Percentiles rank a stretch among this genome's conserved stretches.
Conservation (phyloP, 1,140 invertebrate genomes). For the Scaptomyza graminum region DNA sequence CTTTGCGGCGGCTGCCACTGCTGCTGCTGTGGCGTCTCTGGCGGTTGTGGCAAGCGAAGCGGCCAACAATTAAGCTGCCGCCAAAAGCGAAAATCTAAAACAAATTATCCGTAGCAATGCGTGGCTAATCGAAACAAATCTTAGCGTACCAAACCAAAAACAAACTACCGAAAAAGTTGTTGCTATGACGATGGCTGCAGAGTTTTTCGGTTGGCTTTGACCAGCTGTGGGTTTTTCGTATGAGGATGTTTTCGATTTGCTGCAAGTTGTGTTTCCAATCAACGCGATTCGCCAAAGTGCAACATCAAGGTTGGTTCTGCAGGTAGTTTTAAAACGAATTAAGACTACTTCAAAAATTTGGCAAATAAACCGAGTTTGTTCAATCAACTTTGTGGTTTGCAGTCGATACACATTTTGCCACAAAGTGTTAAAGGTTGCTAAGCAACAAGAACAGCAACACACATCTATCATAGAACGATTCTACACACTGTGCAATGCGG, state of each 20-base stretch:
- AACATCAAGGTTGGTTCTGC: background rate
- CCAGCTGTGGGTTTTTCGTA: background rate
- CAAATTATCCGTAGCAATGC: slow-evolving; percentile 17
- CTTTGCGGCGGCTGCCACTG: slow-evolving; percentile 16
- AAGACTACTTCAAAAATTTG: background rate
- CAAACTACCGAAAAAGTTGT: slow-evolving; percentile 21
- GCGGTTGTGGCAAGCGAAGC: slow-evolving; percentile 1
- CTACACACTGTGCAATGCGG: slow-evolving; percentile 30
- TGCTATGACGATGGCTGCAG: slow-evolving; percentile 42
- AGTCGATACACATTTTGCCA: slow-evolving; percentile 1
- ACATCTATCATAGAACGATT: background rate
- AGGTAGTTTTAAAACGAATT: background rate
- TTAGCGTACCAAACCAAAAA: slow-evolving; percentile 23
- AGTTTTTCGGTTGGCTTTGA: background rate
- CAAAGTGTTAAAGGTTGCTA: slow-evolving; percentile 5
- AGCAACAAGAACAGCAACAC: slow-evolving; percentile 1
- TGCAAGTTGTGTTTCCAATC: slow-evolving; percentile 8
- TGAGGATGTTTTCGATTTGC: slow-evolving; percentile 19
- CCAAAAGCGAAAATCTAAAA: slow-evolving; percentile 23
- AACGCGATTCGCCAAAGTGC: slow-evolving; percentile 11
- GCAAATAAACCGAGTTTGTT: background rate
- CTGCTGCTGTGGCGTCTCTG: slow-evolving; percentile 12
- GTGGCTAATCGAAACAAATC: slow-evolving; percentile 22
- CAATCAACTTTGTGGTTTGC: background rate
- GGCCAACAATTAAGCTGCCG: slow-evolving; percentile 57